Evolutionary conservation across 2,888 invertebrate species (phyloP).

Genomic region (Helicoverpa assulta): DNA sequence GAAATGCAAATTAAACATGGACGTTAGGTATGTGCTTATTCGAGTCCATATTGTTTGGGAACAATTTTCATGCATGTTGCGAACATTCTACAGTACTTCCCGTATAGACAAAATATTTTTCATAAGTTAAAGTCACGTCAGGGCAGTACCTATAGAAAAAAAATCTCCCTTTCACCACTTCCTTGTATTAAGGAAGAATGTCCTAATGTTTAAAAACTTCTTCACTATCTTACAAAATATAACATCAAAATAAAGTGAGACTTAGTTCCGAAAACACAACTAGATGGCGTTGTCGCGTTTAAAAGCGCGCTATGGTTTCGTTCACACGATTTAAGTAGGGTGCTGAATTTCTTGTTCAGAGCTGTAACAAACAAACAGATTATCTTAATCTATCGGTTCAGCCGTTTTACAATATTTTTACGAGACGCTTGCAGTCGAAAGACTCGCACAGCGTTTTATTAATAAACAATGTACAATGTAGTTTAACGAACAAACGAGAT

Average conservation of each 20-base stretch:
- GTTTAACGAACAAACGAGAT: too few species aligned
- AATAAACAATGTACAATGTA: too few species aligned
- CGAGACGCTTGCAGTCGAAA: neutral
- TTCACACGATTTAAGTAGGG: neutral
- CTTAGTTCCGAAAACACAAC: neutral
- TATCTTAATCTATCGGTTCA: neutral
- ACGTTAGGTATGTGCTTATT: neutral
- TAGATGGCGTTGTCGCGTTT: conserved; percentile 2
- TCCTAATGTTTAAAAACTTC: too few species aligned
- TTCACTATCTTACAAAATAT: too few species aligned
- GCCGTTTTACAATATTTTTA: neutral
- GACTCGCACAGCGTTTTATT: neutral
- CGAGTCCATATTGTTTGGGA: conserved; percentile 5
- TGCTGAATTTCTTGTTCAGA: neutral
- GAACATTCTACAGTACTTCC: too few species aligned
- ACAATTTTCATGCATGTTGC: conserved; percentile 17
- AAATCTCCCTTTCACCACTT: too few species aligned
- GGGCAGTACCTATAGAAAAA: too few species aligned
- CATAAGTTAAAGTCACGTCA: too few species aligned
- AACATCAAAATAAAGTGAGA: too few species aligned
- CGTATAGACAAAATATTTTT: too few species aligned
- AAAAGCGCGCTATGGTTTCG: conserved; percentile 2
- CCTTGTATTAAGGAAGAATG: too few species aligned
- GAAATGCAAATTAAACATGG: conserved; percentile 39
- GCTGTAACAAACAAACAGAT: neutral